A percentile compares a stretch with the other conserved stretches of the same genome.
These are phyloP conservation scores for Manis pentadactyla DNA, from an alignment of 2,797 vertebrate species.

Conservation along the genomic window DNA sequence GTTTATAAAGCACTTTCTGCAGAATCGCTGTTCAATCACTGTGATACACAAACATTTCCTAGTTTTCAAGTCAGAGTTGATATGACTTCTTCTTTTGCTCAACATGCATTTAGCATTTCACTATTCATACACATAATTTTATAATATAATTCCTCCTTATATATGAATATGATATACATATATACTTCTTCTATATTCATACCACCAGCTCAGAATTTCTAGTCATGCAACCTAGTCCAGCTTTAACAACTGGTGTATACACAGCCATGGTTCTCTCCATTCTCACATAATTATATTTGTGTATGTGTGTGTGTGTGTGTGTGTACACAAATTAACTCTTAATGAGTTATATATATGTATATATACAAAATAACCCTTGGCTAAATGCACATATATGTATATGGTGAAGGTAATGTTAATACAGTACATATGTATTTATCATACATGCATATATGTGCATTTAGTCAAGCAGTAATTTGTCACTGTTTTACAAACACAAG, in stretches of 20 bases:
- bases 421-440: not conserved
- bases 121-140: not conserved
- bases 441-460: not conserved
- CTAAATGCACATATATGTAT: not conserved
- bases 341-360: not conserved
- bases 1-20: not conserved
- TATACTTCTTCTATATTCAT: not conserved
- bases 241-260: not conserved
- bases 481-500: not conserved
- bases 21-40: constrained; percentile 13
- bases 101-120: not conserved
- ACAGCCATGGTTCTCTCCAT: not conserved
- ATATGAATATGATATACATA: not conserved
- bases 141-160: not conserved
- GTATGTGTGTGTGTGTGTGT: not conserved
- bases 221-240: not conserved
- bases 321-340: not conserved
- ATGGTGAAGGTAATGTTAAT: not conserved
- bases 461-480: not conserved
- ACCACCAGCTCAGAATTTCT: not conserved
- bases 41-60: not conserved
- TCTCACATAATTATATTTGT: not conserved
- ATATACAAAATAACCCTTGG: not conserved
- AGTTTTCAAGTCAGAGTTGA: not conserved
- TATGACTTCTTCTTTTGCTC: not conserved